These are phyloP conservation scores for Enteromius radiatus DNA, from an alignment of 2,797 vertebrate genomes.

Conservation along the genomic window DNA sequence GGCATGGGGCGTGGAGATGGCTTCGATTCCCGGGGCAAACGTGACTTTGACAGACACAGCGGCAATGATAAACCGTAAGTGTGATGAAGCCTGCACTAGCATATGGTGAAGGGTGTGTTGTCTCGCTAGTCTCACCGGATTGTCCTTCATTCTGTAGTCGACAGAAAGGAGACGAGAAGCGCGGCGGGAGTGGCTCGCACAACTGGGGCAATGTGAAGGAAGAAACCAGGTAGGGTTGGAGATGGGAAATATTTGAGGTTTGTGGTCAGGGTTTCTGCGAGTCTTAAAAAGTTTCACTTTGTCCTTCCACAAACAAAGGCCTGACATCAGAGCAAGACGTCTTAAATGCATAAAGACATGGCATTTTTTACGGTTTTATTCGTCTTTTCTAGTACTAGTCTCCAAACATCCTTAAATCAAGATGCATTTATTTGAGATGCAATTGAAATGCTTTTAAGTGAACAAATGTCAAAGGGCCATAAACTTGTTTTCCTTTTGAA, in stretches of 20 bases:
- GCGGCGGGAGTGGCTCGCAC: constrained; percentile 89
- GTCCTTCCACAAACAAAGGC: too few relatives aligned
- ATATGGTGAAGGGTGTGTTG: neutral
- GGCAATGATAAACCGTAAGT: constrained; percentile 96
- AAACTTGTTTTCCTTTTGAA: too few relatives aligned
- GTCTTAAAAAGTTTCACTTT: neutral
- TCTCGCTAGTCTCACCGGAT: neutral
- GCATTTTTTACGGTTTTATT: neutral
- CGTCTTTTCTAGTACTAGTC: neutral
- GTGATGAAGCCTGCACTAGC: neutral
- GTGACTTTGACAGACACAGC: constrained; percentile 96
- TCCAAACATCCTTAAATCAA: neutral
- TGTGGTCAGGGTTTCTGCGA: neutral
- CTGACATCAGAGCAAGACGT: neutral
- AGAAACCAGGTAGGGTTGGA: constrained; percentile 82
- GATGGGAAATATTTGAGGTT: neutral
- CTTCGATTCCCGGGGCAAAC: constrained; percentile 95
- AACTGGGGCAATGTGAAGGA: constrained; percentile 97
- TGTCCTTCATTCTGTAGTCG: constrained; percentile 78
- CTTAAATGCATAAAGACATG: neutral
- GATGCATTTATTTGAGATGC: neutral
- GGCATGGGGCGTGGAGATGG: constrained; percentile 93
- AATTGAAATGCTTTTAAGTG: neutral
- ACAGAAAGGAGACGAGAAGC: constrained; percentile 94
- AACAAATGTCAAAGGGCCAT: too few relatives aligned